A percentile compares a stretch with the other conserved stretches of the same genome.
Evolutionary conservation across 2,113 vertebrate species (phyloP).

Genomic region (Cyprichromis sp.): DNA sequence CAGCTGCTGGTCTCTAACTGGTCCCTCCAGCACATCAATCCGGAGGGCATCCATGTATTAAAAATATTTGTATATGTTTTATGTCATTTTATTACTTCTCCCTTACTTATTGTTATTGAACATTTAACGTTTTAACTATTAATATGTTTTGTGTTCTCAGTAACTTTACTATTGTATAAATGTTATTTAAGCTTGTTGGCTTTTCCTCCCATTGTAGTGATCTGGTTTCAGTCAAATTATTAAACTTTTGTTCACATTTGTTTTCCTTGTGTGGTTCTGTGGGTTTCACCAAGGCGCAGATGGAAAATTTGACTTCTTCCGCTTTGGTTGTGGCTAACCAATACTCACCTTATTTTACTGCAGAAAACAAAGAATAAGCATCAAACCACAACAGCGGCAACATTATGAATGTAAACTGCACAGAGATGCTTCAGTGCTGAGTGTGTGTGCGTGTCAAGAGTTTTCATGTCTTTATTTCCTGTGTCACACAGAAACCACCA

Average conservation of each 20-base stretch:
- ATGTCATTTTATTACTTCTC: not conserved
- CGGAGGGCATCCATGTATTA: accelerated
- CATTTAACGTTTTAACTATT: accelerated
- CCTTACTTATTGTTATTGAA: too few relatives aligned
- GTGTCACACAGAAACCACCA: accelerated
- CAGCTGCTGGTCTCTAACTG: not conserved
- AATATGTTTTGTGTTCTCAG: accelerated
- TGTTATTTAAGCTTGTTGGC: not conserved
- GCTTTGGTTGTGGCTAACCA: not conserved
- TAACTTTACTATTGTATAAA: not conserved
- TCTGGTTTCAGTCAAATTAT: not conserved
- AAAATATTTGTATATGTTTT: not conserved
- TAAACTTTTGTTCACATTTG: not conserved
- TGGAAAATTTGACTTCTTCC: not conserved
- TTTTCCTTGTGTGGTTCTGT: not conserved
- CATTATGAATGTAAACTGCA: not conserved
- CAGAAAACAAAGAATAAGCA: not conserved
- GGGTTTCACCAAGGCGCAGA: not conserved
- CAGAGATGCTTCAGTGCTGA: not conserved
- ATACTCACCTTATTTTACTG: accelerated
- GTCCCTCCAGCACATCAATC: accelerated
- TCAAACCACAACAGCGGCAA: not conserved
- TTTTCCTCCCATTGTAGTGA: accelerated
- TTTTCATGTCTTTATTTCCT: not conserved
- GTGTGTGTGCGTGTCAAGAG: not conserved